A percentile compares a stretch with the other conserved stretches of the same genome.
phyloP scores from a whole-genome alignment of 2,888 invertebrate species.

The Corbicula japonica region DNA sequence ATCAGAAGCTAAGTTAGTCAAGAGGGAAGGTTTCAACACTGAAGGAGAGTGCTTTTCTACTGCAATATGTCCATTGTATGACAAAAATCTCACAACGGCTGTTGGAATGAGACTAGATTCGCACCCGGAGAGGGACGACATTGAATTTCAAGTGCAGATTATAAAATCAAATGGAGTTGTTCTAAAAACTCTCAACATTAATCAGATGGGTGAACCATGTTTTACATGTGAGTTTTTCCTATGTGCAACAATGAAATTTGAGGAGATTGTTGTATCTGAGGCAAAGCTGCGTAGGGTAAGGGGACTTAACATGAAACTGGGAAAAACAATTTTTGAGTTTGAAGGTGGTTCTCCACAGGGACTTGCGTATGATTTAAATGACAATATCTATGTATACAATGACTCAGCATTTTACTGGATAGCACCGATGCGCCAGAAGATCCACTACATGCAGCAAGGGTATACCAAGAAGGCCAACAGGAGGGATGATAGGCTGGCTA shows the following conservation, averaged over 20 bases:
- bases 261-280: constrained; percentile 51
- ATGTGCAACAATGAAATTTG: constrained; percentile 55
- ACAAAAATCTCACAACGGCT: constrained; percentile 47
- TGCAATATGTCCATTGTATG: constrained; percentile 43
- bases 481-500: constrained; percentile 28
- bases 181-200: constrained; percentile 38
- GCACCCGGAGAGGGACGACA: constrained; percentile 40
- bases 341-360: constrained; percentile 59
- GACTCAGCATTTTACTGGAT: constrained; percentile 59
- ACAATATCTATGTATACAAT: constrained; percentile 60
- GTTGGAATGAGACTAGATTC: constrained; percentile 47
- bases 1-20: constrained; percentile 26
- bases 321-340: constrained; percentile 58
- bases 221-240: constrained; percentile 51
- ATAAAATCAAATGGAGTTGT: constrained; percentile 50
- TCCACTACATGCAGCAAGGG: constrained; percentile 52
- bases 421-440: constrained; percentile 47
- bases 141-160: constrained; percentile 54
- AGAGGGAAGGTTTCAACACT: constrained; percentile 39
- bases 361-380: constrained; percentile 40
- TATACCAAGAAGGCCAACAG: constrained; percentile 26
- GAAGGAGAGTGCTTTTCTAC: constrained; percentile 53
- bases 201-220: constrained; percentile 50
- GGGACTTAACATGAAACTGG: constrained; percentile 49
- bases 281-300: constrained; percentile 34